phyloP scores from a whole-genome alignment of 1,140 invertebrate species.

The Diprion similis region DNA sequence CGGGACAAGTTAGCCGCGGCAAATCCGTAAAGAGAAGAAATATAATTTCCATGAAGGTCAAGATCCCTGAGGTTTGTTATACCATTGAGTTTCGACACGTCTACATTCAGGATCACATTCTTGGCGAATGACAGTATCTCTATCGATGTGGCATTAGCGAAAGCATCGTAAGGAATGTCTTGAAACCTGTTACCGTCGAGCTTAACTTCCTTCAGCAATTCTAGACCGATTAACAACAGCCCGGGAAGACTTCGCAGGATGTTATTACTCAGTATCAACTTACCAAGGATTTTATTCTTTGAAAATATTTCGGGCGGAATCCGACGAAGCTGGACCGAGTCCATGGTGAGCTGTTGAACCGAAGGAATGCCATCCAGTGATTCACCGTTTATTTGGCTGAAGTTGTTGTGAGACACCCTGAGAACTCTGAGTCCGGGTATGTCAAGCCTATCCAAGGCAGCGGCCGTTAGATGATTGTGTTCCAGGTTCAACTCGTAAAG shows the following conservation, averaged over 20 bases:
- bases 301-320: constrained; percentile 76
- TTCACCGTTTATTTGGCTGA: constrained; percentile 67
- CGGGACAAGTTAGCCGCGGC: constrained; percentile 72
- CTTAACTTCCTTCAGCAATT: constrained; percentile 77
- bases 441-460: constrained; percentile 70
- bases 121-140: constrained; percentile 75
- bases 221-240: constrained; percentile 72
- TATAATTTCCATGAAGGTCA: constrained; percentile 72
- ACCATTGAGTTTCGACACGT: constrained; percentile 73
- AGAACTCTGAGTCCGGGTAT: constrained; percentile 72
- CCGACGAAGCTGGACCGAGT: constrained; percentile 70
- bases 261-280: constrained; percentile 78
- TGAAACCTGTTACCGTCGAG: constrained; percentile 77
- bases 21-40: constrained; percentile 73
- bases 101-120: constrained; percentile 75
- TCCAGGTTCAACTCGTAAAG: constrained; percentile 69
- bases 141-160: constrained; percentile 76
- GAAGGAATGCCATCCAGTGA: constrained; percentile 73
- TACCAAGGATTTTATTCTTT: constrained; percentile 77
- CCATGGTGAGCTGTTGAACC: constrained; percentile 70
- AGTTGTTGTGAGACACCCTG: constrained; percentile 74
- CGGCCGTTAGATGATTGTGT: constrained; percentile 66
- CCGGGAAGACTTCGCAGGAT: constrained; percentile 68
- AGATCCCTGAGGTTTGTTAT: constrained; percentile 73
- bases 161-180: constrained; percentile 77